These are phyloP conservation scores for Sigmodon hispidus DNA, from an alignment of 2,113 vertebrate genomes.

Conservation along the genomic window DNA sequence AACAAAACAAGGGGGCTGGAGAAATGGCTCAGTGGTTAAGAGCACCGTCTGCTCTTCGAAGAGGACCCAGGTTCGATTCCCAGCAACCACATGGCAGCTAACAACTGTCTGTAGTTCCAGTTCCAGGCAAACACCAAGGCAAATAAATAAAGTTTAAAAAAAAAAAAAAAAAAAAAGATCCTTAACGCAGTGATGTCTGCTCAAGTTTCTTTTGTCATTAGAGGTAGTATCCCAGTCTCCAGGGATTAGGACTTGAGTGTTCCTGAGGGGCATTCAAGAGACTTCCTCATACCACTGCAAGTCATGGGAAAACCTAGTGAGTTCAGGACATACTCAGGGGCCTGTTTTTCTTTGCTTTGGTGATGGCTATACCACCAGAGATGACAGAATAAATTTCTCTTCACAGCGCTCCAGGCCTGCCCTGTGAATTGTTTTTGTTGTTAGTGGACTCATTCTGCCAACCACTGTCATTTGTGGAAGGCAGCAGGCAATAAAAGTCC, in stretches of 20 bases:
- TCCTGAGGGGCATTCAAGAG: neutral
- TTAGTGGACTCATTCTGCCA: conserved; percentile 57
- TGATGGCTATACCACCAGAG: neutral
- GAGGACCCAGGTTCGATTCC: too few species aligned
- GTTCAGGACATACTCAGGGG: neutral
- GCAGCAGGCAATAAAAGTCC: conserved; percentile 13
- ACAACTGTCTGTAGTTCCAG: too few species aligned
- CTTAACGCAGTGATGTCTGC: neutral
- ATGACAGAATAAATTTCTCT: neutral
- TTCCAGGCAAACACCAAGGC: too few species aligned
- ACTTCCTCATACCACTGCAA: neutral
- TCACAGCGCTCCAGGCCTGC: conserved; percentile 36
- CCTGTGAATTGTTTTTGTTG: conserved; percentile 63
- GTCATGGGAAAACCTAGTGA: neutral
- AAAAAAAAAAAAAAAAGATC: too few species aligned
- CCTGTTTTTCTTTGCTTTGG: conserved; percentile 22
- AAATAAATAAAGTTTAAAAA: too few species aligned
- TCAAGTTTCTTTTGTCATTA: neutral
- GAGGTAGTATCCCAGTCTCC: neutral
- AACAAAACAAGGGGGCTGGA: too few species aligned
- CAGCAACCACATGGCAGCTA: too few species aligned
- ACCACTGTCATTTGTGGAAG: conserved; percentile 60
- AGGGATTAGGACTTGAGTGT: neutral
- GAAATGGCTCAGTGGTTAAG: too few species aligned
- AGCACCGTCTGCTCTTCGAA: too few species aligned